Conservation (phyloP, 2,797 vertebrate genomes). For the Remorina albescens region DNA sequence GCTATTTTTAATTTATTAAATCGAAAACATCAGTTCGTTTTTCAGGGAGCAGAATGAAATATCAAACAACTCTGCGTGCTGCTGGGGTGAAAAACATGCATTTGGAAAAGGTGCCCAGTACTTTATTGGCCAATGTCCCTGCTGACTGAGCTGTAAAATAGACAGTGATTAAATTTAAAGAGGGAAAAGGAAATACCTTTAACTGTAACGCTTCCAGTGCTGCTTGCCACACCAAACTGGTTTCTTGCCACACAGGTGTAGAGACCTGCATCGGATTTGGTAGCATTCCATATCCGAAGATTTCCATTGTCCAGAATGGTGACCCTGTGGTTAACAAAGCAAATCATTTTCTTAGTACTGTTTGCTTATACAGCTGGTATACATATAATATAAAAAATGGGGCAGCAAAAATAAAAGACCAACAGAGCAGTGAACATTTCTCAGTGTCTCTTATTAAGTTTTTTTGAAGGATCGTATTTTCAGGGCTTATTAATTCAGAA, state of each 20-base stretch:
- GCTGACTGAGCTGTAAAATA: slow-evolving; percentile 32
- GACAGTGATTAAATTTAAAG: slow-evolving; percentile 33
- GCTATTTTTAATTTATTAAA: slow-evolving; percentile 56
- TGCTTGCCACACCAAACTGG: slow-evolving; percentile 95
- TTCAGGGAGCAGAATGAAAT: slow-evolving; percentile 38
- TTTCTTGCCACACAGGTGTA: slow-evolving; percentile 95
- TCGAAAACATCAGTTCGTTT: slow-evolving; percentile 35
- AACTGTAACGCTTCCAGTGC: slow-evolving; percentile 91
- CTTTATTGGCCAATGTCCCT: slow-evolving; percentile 11
- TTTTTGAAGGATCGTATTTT: slow-evolving; percentile 44
- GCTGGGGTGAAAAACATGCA: slow-evolving; percentile 35
- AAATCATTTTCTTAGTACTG: background rate
- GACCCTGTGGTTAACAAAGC: slow-evolving; percentile 81
- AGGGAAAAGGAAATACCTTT: slow-evolving; percentile 88
- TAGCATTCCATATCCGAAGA: slow-evolving; percentile 91
- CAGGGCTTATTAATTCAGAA: slow-evolving; percentile 63
- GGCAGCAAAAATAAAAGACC: slow-evolving; percentile 28
- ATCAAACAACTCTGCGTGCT: slow-evolving; percentile 13
- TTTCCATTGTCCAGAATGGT: slow-evolving; percentile 90
- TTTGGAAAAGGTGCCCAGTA: slow-evolving; percentile 29
- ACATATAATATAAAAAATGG: background rate
- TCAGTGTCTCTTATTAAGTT: slow-evolving; percentile 56
- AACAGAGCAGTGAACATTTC: slow-evolving; percentile 26
- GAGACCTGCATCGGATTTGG: slow-evolving; percentile 90
- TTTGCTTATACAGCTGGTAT: background rate